These are phyloP conservation scores for Pao palembangensis DNA, from an alignment of 2,113 vertebrate genomes.

Conservation along the genomic window DNA sequence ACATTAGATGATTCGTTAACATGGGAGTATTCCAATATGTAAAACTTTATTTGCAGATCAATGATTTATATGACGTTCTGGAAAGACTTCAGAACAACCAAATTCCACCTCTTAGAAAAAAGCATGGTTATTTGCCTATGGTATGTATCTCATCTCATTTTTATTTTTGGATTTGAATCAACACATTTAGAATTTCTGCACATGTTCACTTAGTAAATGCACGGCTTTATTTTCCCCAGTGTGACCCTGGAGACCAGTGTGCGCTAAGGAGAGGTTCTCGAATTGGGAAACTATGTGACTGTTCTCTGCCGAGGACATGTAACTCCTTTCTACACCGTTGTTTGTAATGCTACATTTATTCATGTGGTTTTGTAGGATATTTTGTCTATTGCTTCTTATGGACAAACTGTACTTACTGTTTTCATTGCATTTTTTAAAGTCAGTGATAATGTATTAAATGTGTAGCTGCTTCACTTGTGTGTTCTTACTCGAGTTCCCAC, in stretches of 20 bases:
- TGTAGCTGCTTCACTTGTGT: background rate
- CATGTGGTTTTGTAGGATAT: background rate
- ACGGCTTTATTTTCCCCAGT: slow-evolving; percentile 31
- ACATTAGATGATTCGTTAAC: background rate
- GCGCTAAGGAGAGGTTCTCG: slow-evolving; percentile 62
- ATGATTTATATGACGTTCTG: slow-evolving; percentile 60
- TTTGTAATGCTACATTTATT: slow-evolving; percentile 38
- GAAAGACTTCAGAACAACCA: slow-evolving; percentile 61
- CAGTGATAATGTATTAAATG: background rate
- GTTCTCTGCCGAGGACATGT: slow-evolving; percentile 59
- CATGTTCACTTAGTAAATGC: too few relatives aligned
- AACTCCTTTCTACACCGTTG: slow-evolving; percentile 68
- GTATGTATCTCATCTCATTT: slow-evolving; percentile 28
- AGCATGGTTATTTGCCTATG: slow-evolving; percentile 52
- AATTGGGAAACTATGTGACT: slow-evolving; percentile 67
- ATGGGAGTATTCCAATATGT: too few relatives aligned
- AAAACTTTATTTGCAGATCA: slow-evolving; percentile 45
- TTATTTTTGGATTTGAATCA: background rate
- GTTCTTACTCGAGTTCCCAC: slow-evolving; percentile 14
- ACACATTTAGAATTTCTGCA: too few relatives aligned
- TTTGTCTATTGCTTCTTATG: background rate
- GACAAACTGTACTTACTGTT: background rate
- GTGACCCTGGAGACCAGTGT: slow-evolving; percentile 66
- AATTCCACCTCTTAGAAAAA: slow-evolving; percentile 56
- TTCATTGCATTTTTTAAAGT: background rate